These are phyloP conservation scores for Rachycentron canadum DNA, from an alignment of 2,797 vertebrate genomes.

Conservation along the genomic window DNA sequence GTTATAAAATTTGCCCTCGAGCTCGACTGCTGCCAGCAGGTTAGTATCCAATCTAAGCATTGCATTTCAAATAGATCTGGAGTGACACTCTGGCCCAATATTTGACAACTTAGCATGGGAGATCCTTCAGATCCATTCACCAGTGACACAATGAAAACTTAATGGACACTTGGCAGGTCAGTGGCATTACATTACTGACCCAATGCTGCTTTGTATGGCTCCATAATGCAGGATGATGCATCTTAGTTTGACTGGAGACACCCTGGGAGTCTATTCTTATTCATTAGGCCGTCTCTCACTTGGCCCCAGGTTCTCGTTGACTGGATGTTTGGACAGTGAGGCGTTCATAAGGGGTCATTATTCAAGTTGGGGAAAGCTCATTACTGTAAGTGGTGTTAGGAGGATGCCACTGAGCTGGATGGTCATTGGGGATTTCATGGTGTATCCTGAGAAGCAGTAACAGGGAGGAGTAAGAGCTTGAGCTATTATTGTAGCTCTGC, in stretches of 20 bases:
- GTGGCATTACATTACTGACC: constrained; percentile 51
- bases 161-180: constrained; percentile 62
- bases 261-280: constrained; percentile 45
- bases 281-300: constrained; percentile 58
- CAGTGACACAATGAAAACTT: constrained; percentile 70
- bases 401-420: constrained; percentile 33
- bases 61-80: constrained; percentile 46
- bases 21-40: constrained; percentile 24
- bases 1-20: constrained; percentile 40
- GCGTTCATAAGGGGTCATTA: constrained; percentile 63
- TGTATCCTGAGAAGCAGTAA: constrained; percentile 30
- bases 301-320: constrained; percentile 39
- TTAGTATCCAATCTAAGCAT: constrained; percentile 48
- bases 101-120: constrained; percentile 45
- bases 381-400: constrained; percentile 68
- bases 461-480: neutral
- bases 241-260: constrained; percentile 36
- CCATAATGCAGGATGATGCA: constrained; percentile 36
- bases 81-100: constrained; percentile 31
- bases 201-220: constrained; percentile 31
- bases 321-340: constrained; percentile 56
- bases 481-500: constrained; percentile 31
- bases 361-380: constrained; percentile 66
- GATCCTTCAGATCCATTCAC: constrained; percentile 51
- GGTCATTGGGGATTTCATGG: constrained; percentile 17